Conservation (phyloP, 92 coral and sea anemone species). For the Zoanthus sociatus region DNA sequence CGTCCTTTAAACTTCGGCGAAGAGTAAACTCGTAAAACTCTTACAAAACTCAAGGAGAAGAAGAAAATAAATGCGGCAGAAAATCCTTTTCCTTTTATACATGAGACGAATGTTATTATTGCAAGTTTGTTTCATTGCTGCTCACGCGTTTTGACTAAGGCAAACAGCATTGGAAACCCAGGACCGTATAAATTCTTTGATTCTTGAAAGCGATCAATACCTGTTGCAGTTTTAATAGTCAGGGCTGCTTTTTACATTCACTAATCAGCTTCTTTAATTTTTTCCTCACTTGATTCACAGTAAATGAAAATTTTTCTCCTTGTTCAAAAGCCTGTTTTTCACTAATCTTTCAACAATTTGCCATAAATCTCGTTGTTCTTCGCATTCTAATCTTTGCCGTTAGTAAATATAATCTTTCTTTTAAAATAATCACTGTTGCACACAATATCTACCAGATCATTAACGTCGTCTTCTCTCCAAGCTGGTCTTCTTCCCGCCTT, state of each 20-base stretch:
- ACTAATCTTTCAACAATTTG: too few relatives aligned
- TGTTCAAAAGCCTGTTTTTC: neutral
- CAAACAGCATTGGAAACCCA: too few relatives aligned
- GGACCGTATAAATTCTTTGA: too few relatives aligned
- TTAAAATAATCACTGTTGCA: too few relatives aligned
- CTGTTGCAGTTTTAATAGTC: neutral
- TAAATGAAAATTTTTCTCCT: neutral
- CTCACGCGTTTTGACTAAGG: neutral
- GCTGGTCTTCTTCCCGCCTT: neutral
- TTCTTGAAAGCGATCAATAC: neutral
- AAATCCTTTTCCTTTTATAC: slow-evolving; percentile 18
- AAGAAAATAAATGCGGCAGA: slow-evolving; percentile 26
- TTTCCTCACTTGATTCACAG: slow-evolving; percentile 2
- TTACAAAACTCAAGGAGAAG: slow-evolving; percentile 30
- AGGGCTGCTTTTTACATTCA: slow-evolving; percentile 9
- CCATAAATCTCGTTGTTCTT: too few relatives aligned
- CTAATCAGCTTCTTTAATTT: slow-evolving; percentile 1
- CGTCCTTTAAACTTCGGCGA: neutral
- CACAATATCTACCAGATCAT: neutral
- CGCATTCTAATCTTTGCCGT: too few relatives aligned
- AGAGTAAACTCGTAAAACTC: slow-evolving; percentile 25
- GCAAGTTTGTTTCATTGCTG: slow-evolving; percentile 30
- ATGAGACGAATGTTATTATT: slow-evolving; percentile 29
- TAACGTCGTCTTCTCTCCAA: neutral
- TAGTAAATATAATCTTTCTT: too few relatives aligned